phyloP scores from a whole-genome alignment of 2,113 vertebrate species.

The Leucopsar rothschildi region DNA sequence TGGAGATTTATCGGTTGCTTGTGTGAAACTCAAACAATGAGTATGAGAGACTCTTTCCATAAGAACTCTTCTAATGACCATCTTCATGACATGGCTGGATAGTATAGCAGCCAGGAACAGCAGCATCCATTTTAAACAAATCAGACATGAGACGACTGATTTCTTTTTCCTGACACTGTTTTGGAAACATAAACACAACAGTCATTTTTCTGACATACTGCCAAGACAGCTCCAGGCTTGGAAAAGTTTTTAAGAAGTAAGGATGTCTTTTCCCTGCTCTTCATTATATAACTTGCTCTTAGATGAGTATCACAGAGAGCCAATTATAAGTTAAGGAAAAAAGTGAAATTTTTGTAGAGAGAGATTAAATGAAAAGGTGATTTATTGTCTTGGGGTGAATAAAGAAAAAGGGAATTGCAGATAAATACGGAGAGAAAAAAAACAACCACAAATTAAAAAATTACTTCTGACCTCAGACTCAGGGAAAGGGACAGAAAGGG shows the following conservation, averaged over 20 bases:
- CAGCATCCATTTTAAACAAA: slow-evolving; percentile 22
- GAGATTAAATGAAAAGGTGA: neutral
- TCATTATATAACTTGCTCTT: neutral
- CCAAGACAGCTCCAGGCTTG: neutral
- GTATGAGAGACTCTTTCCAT: neutral
- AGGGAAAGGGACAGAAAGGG: neutral
- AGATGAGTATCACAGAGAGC: neutral
- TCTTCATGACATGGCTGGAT: neutral
- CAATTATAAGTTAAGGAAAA: slow-evolving; percentile 47
- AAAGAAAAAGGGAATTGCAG: slow-evolving; percentile 9
- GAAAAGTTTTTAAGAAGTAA: slow-evolving; percentile 10
- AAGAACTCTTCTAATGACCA: neutral
- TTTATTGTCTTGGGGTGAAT: slow-evolving; percentile 9
- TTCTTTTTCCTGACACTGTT: neutral
- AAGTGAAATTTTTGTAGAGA: neutral
- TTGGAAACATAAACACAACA: neutral
- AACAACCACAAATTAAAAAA: neutral
- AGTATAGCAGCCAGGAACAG: neutral
- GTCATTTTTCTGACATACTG: neutral
- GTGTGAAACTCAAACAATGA: neutral
- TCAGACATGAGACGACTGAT: neutral
- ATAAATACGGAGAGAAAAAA: neutral
- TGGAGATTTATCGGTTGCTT: neutral
- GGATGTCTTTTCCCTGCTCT: neutral
- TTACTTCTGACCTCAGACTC: neutral